Percentiles rank a stretch among this genome's conserved stretches.
These are phyloP conservation scores for Cepaea nemoralis DNA, from an alignment of 1,140 invertebrate species.

Conservation along the genomic window DNA sequence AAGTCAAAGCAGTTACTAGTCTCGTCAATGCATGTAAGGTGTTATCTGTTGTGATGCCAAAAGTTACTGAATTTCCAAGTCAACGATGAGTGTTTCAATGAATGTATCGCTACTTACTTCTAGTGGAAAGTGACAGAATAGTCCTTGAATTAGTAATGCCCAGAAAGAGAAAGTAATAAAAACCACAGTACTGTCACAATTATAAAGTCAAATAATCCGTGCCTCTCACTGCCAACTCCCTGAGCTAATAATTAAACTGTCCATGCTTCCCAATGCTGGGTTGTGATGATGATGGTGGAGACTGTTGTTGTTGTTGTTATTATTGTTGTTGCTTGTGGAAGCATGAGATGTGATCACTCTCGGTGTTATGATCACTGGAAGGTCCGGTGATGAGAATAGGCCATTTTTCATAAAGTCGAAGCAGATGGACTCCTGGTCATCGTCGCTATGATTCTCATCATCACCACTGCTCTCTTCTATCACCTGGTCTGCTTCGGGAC, in stretches of 20 bases:
- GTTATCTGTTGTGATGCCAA: too few species aligned
- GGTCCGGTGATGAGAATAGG: conserved; percentile 86
- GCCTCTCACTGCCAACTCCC: conserved; percentile 40
- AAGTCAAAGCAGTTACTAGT: too few species aligned
- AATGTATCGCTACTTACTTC: background rate
- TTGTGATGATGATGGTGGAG: background rate
- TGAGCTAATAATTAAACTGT: conserved; percentile 39
- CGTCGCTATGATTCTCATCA: conserved; percentile 44
- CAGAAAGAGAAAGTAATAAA: background rate
- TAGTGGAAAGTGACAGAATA: background rate
- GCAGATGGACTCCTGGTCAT: conserved; percentile 39
- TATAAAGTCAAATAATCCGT: background rate
- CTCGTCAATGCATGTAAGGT: background rate
- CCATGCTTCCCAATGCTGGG: conserved; percentile 26
- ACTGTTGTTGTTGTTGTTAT: background rate
- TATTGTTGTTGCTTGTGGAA: background rate
- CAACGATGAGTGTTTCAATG: background rate
- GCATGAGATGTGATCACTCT: conserved; percentile 70
- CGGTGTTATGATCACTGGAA: conserved; percentile 85
- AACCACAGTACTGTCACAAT: background rate
- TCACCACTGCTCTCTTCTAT: conserved; percentile 40
- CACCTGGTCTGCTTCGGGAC: conserved; percentile 40
- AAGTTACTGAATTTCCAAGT: background rate
- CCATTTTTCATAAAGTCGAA: conserved; percentile 70
- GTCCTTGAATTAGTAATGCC: background rate